These are phyloP conservation scores for Phalanger gymnotis DNA, from an alignment of 2,797 vertebrate species.

Conservation along the genomic window DNA sequence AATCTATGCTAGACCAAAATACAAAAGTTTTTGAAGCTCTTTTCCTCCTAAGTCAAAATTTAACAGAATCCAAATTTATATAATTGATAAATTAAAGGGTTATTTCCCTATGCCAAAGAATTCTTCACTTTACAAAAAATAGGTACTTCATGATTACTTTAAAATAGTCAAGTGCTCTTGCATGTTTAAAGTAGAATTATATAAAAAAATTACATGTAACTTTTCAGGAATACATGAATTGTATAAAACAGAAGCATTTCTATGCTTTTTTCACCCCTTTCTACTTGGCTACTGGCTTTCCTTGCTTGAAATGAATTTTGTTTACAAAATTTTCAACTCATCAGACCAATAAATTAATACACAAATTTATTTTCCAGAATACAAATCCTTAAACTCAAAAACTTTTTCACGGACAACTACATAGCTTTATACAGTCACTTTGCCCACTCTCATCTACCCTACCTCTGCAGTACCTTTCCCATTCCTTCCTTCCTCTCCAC, in stretches of 20 bases:
- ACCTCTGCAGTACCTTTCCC: neutral
- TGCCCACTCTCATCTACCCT: neutral
- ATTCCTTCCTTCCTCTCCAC: neutral
- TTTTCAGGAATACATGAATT: neutral
- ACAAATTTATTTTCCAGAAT: neutral
- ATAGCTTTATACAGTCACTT: neutral
- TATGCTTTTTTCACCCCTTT: neutral
- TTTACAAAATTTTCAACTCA: neutral
- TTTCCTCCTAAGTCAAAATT: neutral
- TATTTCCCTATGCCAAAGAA: neutral
- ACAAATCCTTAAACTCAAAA: neutral
- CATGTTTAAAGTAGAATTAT: neutral
- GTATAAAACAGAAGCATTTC: neutral
- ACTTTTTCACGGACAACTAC: neutral
- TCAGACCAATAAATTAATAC: neutral
- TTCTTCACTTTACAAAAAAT: neutral
- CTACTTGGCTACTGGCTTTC: neutral
- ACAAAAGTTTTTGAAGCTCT: neutral
- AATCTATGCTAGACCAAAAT: neutral
- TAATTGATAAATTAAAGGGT: neutral
- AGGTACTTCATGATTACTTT: neutral
- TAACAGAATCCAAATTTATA: neutral
- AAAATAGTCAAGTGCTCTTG: neutral
- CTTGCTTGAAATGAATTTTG: neutral
- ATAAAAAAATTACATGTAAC: neutral